Conservation (phyloP, 1,140 invertebrate genomes). For the Habropoda laboriosa region DNA sequence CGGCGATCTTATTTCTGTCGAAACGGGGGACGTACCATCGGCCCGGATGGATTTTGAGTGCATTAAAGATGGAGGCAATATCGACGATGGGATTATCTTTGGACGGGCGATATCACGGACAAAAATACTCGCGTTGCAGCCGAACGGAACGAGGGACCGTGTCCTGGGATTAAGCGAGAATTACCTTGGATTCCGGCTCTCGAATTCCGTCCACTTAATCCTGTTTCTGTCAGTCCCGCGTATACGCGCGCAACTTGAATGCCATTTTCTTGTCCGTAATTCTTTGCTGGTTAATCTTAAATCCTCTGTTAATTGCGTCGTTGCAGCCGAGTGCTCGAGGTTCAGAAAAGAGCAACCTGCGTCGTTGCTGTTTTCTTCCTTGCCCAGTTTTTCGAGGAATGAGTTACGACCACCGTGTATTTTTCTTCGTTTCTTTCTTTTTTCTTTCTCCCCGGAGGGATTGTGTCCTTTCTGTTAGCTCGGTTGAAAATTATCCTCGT, state of each 20-base stretch:
- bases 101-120: slow-evolving; percentile 51
- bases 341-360: not conserved
- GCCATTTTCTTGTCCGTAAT: slow-evolving; percentile 48
- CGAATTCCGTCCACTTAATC: slow-evolving; percentile 63
- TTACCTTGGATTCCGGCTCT: slow-evolving; percentile 63
- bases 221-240: slow-evolving; percentile 54
- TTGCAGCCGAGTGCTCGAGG: slow-evolving; percentile 5
- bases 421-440: too few relatives aligned
- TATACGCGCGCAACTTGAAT: slow-evolving; percentile 29
- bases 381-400: not conserved
- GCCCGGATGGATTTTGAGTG: slow-evolving; percentile 58
- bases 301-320: slow-evolving; percentile 57
- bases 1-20: slow-evolving; percentile 42
- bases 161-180: slow-evolving; percentile 64
- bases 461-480: not conserved
- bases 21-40: slow-evolving; percentile 16
- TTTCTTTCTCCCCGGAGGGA: not conserved
- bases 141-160: slow-evolving; percentile 43
- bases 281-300: slow-evolving; percentile 56
- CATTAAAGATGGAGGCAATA: slow-evolving; percentile 66
- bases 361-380: not conserved
- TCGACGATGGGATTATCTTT: slow-evolving; percentile 60
- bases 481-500: not conserved
- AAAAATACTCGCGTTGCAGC: slow-evolving; percentile 53
- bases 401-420: not conserved